Conservation (phyloP, 1,140 invertebrate species). For the Schlechtendalia chinensis region DNA sequence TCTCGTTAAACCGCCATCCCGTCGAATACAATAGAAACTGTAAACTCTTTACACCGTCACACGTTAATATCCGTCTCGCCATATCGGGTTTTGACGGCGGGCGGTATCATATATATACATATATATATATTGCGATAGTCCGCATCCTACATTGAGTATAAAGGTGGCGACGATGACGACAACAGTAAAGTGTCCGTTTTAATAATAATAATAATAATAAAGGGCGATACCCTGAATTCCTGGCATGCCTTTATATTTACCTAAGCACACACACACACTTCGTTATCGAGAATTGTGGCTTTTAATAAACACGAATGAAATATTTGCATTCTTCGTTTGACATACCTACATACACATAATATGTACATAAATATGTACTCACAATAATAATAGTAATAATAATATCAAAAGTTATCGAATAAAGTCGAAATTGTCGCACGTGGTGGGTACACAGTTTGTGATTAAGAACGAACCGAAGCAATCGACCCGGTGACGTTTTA, state of each 20-base stretch:
- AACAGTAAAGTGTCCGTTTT: constrained; percentile 22
- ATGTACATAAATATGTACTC: neutral
- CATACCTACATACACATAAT: neutral
- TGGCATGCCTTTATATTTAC: constrained; percentile 30
- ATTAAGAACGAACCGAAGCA: too few species aligned
- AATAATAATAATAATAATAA: constrained; percentile 40
- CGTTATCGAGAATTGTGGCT: constrained; percentile 35
- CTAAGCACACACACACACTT: constrained; percentile 9
- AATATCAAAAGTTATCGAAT: too few species aligned
- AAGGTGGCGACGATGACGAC: neutral
- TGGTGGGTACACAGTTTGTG: too few species aligned
- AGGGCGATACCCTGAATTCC: constrained; percentile 36
- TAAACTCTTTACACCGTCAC: too few species aligned
- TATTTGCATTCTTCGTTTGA: constrained; percentile 31
- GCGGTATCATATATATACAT: neutral
- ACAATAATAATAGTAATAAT: too few species aligned
- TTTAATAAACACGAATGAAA: constrained; percentile 37
- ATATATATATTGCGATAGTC: neutral
- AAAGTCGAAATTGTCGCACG: too few species aligned
- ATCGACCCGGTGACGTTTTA: too few species aligned
- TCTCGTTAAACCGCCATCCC: too few species aligned
- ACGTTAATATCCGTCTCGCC: too few species aligned
- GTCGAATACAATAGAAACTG: too few species aligned
- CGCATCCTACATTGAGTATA: neutral
- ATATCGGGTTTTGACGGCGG: too few species aligned